Evolutionary conservation across 1,140 invertebrate species (phyloP).

Genomic region (Drosophila dunni): DNA sequence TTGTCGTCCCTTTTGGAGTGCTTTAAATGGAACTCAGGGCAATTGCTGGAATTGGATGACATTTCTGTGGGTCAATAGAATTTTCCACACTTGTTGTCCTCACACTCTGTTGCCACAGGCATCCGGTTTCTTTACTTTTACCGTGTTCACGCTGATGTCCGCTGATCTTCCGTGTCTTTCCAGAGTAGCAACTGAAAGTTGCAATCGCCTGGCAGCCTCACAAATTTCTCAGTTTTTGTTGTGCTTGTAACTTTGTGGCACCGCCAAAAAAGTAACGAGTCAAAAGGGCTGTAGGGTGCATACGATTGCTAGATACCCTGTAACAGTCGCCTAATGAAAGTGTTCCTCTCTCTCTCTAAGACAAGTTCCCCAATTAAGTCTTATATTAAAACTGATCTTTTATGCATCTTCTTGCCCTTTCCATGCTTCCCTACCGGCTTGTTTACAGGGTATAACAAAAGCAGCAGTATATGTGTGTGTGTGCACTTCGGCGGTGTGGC

Average conservation of each 20-base stretch:
- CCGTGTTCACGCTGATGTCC: constrained; percentile 32
- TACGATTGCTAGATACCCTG: too few relatives aligned
- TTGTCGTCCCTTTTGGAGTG: neutral
- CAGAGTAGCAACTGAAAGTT: constrained; percentile 53
- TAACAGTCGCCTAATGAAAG: too few relatives aligned
- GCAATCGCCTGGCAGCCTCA: constrained; percentile 25
- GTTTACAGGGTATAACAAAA: neutral
- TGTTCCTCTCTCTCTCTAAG: too few relatives aligned
- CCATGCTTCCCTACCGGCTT: too few relatives aligned
- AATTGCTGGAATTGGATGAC: neutral
- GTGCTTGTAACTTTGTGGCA: constrained; percentile 54
- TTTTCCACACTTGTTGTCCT: neutral
- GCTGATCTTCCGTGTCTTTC: constrained; percentile 5
- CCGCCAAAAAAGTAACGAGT: constrained; percentile 20
- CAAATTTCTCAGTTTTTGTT: constrained; percentile 59
- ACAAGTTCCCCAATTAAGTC: too few relatives aligned
- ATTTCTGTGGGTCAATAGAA: constrained; percentile 7
- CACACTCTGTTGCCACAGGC: constrained; percentile 39
- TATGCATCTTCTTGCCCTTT: too few relatives aligned
- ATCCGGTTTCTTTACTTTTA: constrained; percentile 67
- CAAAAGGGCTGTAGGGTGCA: neutral
- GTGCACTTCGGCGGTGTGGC: constrained; percentile 13
- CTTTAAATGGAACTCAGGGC: neutral
- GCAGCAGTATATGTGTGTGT: neutral
- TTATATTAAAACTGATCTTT: too few relatives aligned